phyloP scores from a whole-genome alignment of 2,797 vertebrate genomes.

The Heliangelus exortis region DNA sequence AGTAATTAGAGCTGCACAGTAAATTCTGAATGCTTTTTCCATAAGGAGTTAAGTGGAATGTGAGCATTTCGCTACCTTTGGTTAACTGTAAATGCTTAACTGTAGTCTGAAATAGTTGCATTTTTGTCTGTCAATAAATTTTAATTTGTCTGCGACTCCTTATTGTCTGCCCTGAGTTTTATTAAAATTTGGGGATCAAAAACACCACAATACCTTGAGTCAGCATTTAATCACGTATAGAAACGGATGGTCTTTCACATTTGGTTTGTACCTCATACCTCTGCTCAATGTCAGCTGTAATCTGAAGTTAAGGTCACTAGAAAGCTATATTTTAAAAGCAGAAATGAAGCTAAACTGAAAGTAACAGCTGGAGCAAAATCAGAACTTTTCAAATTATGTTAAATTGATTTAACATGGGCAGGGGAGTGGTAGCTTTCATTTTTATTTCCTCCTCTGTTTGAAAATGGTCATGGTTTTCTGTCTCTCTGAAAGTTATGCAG shows the following conservation, averaged over 20 bases:
- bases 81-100: conserved; percentile 82
- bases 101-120: conserved; percentile 81
- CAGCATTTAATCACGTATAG: conserved; percentile 15
- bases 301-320: background rate
- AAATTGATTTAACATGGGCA: background rate
- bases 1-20: conserved; percentile 78
- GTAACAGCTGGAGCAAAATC: background rate
- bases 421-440: background rate
- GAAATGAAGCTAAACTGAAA: background rate
- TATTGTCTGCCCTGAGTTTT: conserved; percentile 40
- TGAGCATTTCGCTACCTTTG: conserved; percentile 82
- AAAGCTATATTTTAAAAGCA: conserved; percentile 2
- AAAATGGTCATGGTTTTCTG: background rate
- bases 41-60: conserved; percentile 84
- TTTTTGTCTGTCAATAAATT: conserved; percentile 90
- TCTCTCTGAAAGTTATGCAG: background rate
- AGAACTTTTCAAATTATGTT: background rate
- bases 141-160: conserved; percentile 82
- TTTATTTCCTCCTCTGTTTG: background rate
- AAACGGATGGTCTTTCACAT: background rate
- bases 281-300: background rate
- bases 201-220: background rate
- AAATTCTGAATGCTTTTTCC: conserved; percentile 81
- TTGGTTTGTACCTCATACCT: background rate
- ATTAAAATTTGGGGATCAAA: background rate